Evolutionary conservation across 53 echinoderm and acorn worm genomes (phyloP).

Genomic region (Stichopus horrens): DNA sequence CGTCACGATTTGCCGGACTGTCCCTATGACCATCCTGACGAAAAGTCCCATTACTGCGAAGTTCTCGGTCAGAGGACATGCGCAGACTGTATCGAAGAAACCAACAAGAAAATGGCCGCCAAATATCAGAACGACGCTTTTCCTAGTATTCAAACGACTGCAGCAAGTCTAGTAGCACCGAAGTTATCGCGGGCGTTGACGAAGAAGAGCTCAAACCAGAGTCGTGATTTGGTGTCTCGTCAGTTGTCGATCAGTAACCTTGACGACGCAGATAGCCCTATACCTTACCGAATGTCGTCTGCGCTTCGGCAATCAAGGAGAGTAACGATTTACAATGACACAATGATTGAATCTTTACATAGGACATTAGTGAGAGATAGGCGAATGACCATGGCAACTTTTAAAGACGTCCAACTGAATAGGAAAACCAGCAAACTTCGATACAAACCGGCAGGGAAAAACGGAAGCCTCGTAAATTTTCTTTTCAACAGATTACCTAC

Average conservation of each 20-base stretch:
- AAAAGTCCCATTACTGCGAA: constrained; percentile 84
- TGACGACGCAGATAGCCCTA: constrained; percentile 47
- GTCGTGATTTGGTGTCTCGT: background rate
- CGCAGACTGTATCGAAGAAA: constrained; percentile 74
- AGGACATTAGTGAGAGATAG: constrained; percentile 57
- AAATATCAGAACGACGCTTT: constrained; percentile 88
- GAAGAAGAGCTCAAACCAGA: constrained; percentile 18
- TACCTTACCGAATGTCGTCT: constrained; percentile 58
- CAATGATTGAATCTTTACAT: constrained; percentile 54
- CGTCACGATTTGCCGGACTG: constrained; percentile 56
- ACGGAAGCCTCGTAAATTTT: background rate
- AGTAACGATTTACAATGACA: constrained; percentile 55
- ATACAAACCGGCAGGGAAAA: background rate
- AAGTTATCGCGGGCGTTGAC: constrained; percentile 68
- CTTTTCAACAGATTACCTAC: background rate
- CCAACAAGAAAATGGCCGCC: constrained; percentile 74
- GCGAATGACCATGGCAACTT: constrained; percentile 52
- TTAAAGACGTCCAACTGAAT: constrained; percentile 27
- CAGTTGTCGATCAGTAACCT: constrained; percentile 6
- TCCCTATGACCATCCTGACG: constrained; percentile 52
- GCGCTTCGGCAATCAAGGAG: constrained; percentile 51
- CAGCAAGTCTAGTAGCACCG: constrained; percentile 81
- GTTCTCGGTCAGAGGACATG: constrained; percentile 79
- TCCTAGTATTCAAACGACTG: constrained; percentile 72
- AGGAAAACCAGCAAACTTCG: constrained; percentile 22